A percentile compares a stretch with the other conserved stretches of the same genome.
These are phyloP conservation scores for Syrista parreyssii DNA, from an alignment of 2,888 invertebrate species.

Conservation along the genomic window DNA sequence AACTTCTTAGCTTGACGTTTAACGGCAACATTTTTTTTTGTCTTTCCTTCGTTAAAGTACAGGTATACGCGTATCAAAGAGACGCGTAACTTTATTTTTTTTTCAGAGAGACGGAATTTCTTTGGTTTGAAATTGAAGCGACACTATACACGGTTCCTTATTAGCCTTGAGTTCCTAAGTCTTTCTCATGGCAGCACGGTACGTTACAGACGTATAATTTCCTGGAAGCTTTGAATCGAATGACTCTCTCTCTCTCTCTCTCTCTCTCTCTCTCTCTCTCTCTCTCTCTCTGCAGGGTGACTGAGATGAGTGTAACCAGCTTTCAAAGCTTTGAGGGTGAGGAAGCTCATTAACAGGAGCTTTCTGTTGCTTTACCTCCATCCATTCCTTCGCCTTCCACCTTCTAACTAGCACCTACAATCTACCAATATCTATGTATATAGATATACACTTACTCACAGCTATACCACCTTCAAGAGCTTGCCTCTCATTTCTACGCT, in stretches of 20 bases:
- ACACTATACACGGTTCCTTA: conserved; percentile 47
- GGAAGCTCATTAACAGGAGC: conserved; percentile 65
- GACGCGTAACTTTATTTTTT: not conserved
- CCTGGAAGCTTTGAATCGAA: conserved; percentile 60
- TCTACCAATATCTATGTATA: not conserved
- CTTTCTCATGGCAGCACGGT: conserved; percentile 44
- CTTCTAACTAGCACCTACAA: not conserved
- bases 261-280: conserved; percentile 13
- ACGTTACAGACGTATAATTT: conserved; percentile 62
- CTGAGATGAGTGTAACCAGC: conserved; percentile 58
- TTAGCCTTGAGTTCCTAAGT: conserved; percentile 46
- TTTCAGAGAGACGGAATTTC: conserved; percentile 3
- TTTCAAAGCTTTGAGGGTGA: conserved; percentile 59
- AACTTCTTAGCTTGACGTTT: not conserved
- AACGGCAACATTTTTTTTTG: not conserved
- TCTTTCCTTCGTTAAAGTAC: not conserved
- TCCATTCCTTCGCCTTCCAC: conserved; percentile 27
- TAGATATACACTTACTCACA: too few species aligned
- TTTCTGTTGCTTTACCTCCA: conserved; percentile 49
- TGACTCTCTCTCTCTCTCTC: conserved; percentile 33
- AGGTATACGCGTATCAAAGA: not conserved
- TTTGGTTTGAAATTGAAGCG: conserved; percentile 52
- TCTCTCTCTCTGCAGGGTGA: conserved; percentile 31
- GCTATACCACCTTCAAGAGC: too few species aligned
- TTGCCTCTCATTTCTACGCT: not conserved